phyloP scores from a whole-genome alignment of 2,888 invertebrate species.

The Platypus cylindrus region DNA sequence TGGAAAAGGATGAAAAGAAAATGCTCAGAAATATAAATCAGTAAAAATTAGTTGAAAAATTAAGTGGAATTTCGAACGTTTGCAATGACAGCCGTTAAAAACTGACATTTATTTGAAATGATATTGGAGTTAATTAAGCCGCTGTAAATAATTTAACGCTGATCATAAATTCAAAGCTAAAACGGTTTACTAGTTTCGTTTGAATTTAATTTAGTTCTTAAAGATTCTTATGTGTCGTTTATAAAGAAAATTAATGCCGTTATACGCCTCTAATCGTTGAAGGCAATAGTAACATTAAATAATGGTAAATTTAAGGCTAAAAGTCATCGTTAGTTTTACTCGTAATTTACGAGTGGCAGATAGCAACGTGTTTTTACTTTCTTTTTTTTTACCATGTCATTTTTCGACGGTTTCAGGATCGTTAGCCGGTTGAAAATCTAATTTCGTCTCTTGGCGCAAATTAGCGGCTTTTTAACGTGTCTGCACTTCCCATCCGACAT shows the following conservation, averaged over 20 bases:
- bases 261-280: conserved; percentile 29
- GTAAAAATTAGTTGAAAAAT: too few species aligned
- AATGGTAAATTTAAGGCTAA: conserved; percentile 20
- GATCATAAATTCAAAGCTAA: conserved; percentile 23
- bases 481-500: conserved; percentile 32
- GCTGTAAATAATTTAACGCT: conserved; percentile 21
- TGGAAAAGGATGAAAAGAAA: too few species aligned
- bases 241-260: conserved; percentile 33
- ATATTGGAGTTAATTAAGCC: conserved; percentile 21
- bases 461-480: conserved; percentile 34
- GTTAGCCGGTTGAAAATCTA: conserved; percentile 38
- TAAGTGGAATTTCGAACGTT: neutral
- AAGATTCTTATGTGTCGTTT: conserved; percentile 30
- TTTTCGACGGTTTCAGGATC: conserved; percentile 34
- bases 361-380: too few species aligned
- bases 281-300: conserved; percentile 22
- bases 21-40: too few species aligned
- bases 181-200: conserved; percentile 14
- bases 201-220: conserved; percentile 25
- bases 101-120: conserved; percentile 7
- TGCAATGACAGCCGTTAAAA: conserved; percentile 2
- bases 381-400: conserved; percentile 29
- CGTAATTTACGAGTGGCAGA: conserved; percentile 27
- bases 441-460: conserved; percentile 36
- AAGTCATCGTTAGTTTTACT: conserved; percentile 20